Evolutionary conservation across 1,140 invertebrate genomes (phyloP).

Genomic region (Drosophila pallidifrons): DNA sequence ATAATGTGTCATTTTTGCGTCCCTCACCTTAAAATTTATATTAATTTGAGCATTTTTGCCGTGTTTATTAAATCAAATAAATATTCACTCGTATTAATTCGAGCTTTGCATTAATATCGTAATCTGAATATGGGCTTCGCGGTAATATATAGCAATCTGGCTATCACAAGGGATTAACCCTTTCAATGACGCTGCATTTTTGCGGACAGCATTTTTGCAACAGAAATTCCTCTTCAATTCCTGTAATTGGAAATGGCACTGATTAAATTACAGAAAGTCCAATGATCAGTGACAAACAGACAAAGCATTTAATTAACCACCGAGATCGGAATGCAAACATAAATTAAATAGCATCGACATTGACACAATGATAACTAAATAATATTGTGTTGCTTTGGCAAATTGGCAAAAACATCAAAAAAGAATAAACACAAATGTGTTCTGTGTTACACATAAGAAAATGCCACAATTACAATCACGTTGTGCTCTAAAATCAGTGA

Average conservation of each 20-base stretch:
- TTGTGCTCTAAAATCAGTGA: not conserved
- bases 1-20: no score
- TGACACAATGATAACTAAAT: conserved; percentile 55
- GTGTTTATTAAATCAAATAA: no score
- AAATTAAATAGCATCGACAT: conserved; percentile 46
- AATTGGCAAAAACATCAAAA: conserved; percentile 42
- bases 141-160: conserved; percentile 5
- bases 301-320: conserved; percentile 60
- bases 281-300: conserved; percentile 3
- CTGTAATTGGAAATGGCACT: conserved; percentile 23
- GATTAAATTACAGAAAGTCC: conserved; percentile 12
- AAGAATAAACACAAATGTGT: conserved; percentile 18
- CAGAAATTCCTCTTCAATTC: conserved; percentile 29
- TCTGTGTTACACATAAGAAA: conserved; percentile 18
- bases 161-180: conserved; percentile 1
- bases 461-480: conserved; percentile 5
- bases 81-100: no score
- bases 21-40: no score
- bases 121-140: no score
- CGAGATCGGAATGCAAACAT: conserved; percentile 9
- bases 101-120: no score
- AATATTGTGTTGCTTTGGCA: conserved; percentile 40
- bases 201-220: conserved; percentile 8
- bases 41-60: no score
- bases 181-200: not conserved